Base-by-base conservation (phyloP, 2,113 vertebrate genomes). In the Parotia lawesii region DNA sequence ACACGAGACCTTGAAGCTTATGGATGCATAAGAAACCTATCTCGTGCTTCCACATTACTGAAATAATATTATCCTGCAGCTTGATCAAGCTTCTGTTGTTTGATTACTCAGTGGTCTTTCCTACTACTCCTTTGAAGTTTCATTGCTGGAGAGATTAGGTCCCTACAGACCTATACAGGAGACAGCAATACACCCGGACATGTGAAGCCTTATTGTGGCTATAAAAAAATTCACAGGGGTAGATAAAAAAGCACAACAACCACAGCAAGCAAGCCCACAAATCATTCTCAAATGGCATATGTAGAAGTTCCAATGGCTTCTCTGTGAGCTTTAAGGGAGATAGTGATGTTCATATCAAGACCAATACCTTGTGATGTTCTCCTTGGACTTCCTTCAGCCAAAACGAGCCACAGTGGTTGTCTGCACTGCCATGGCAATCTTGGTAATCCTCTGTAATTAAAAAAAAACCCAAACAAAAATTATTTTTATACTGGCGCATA, bases 281-380 rank as follows among this genome's bases (percentile, higher is more conserved):
- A 58, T 16, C 8, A 47, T 27, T 92, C 89, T 85, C 69, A 70
- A 58, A 91, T 24, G 61, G 33, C 72, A 53, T 75, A 78, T 4
- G 45, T 38, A 75, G 65, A 66, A 89, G 9, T 21, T 79, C 19
- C 38, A 37, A 37, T 47, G 21, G 33, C 27, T 95, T 84, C 45
- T 50, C 18, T 4, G 0, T 72, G 77, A 23, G 22, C 53, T 96
- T 93, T 76, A 92, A 94, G 40, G 15, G 75, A 96, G 85, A 85
- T 62, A 72, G 82, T 96, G 73, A 80, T 25, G 29, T 93, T 37
- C 57, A 93, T 64, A 94, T 76, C 93, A 96, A 95, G 72, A 77
- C 67, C 79, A 82, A 96, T 98, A 99, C 99, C 98, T 99, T 98
- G 84, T 79, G 82, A 61, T 93, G 85, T 54, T 76, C 94, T 95